These are phyloP conservation scores for Ptilodon capucinus DNA, from an alignment of 2,888 invertebrate genomes.

Conservation along the genomic window DNA sequence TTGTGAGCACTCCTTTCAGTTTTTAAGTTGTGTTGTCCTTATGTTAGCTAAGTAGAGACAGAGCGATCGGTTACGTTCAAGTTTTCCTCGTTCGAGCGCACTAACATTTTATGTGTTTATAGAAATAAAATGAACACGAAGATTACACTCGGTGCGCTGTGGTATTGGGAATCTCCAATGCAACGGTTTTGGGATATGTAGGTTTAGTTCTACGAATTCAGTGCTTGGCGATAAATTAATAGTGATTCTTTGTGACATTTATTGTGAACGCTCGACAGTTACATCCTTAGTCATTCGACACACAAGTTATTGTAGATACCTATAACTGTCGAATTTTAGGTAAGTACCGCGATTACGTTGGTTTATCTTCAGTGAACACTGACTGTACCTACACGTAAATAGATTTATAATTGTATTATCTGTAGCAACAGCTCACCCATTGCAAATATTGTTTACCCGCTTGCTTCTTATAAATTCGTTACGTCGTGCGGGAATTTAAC, in stretches of 20 bases:
- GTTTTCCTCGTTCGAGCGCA: constrained; percentile 22
- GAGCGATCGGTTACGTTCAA: constrained; percentile 23
- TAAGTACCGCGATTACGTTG: no score
- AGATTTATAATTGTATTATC: no score
- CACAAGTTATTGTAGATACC: not conserved
- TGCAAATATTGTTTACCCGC: no score
- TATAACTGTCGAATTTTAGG: no score
- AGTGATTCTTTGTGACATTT: not conserved
- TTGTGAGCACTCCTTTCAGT: not conserved
- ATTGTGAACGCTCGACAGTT: not conserved
- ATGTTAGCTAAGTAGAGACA: constrained; percentile 15
- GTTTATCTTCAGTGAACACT: no score
- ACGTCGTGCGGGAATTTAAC: no score
- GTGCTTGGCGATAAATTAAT: not conserved
- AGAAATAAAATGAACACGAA: constrained; percentile 8
- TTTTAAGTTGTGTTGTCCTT: constrained; percentile 3
- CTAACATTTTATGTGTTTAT: constrained; percentile 9
- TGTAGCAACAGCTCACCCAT: no score
- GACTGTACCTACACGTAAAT: no score
- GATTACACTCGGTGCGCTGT: constrained; percentile 1
- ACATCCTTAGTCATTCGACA: not conserved
- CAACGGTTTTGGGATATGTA: not conserved
- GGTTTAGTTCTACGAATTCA: not conserved
- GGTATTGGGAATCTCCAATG: not conserved
- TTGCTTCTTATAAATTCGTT: no score